These are phyloP conservation scores for Polymixis lichenea DNA, from an alignment of 2,888 invertebrate genomes.

Conservation along the genomic window DNA sequence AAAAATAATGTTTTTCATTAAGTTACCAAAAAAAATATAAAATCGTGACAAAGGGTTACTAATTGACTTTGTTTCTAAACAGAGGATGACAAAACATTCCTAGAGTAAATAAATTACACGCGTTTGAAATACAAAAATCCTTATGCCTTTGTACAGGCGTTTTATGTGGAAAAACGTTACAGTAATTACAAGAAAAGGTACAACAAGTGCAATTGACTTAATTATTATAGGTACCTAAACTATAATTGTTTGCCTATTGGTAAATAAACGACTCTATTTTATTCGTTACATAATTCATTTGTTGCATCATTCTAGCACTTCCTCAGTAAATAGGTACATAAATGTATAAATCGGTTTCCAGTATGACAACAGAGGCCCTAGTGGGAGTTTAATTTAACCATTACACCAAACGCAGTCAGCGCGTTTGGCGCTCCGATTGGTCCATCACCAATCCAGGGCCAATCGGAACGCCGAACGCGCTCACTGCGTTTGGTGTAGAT, in stretches of 20 bases:
- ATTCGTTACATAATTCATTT: background rate
- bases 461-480: no score
- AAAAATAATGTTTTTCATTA: background rate
- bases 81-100: constrained; percentile 10
- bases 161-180: constrained; percentile 10
- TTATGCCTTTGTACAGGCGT: constrained; percentile 20
- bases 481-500: no score
- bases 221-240: constrained; percentile 12
- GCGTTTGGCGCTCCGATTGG: no score
- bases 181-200: constrained; percentile 3
- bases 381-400: no score
- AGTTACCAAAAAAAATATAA: background rate
- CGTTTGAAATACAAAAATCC: constrained; percentile 15
- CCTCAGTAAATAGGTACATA: background rate
- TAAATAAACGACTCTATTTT: constrained; percentile 1
- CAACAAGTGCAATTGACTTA: constrained; percentile 4
- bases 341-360: background rate
- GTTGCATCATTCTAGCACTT: constrained; percentile 18
- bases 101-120: constrained; percentile 8
- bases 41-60: background rate
- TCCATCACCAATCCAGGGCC: no score
- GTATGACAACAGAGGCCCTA: background rate
- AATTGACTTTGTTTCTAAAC: background rate
- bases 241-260: background rate
- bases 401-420: no score